Base-by-base conservation (phyloP, 2,888 invertebrate genomes). In the Drosophila prostipennis region DNA sequence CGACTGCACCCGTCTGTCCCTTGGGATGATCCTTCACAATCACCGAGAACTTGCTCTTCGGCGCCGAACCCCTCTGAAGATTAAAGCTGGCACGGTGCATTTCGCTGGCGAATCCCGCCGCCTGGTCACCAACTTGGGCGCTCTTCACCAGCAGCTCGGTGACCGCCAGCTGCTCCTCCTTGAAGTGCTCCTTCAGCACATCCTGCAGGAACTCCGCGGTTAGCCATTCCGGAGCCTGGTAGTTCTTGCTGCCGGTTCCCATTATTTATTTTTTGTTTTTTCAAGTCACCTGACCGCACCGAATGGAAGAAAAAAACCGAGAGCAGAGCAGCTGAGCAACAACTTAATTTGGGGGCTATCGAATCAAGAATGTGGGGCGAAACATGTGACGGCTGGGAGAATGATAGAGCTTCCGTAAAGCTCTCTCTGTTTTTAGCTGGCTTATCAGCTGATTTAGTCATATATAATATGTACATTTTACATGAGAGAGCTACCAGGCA, bases 21-120 rank as follows among this genome's bases (percentile, higher is more conserved):
- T 89, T 90, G 3, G 91, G 92, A 59, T 91, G 91, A 11, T 90
- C 91, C 89, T 92, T 92, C 6, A 92, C 84, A 13, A 92, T 89
- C 16, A 92, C 89, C 0, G 91, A 90, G 67, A 90, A 91, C 54
- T 89, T 90, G 19, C 84, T 85, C 39, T 86, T 87, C 1, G 51
- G 23, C 6, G 80, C 80, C 8, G 81, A 83, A 29, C 89, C 86
- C 6, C 89, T 80, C 53, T 85, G 78, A 60, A 91, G 78, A 69
- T 91, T 85, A 34, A 92, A 90, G 16, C 79, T 78, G n/a, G 89
- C 90, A 3, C 92, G 87, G 74, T 92, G 91, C 89, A 92, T 89
- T 76, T 90, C 89, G 65, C 92, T 92, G 13, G 91, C 91, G 74
- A 90, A 91, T 16, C 90, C 90, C n/a, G 56, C 72, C n/a, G 74